Evolutionary conservation across 2,888 invertebrate species (phyloP).

Genomic region (Drosophila mettleri): DNA sequence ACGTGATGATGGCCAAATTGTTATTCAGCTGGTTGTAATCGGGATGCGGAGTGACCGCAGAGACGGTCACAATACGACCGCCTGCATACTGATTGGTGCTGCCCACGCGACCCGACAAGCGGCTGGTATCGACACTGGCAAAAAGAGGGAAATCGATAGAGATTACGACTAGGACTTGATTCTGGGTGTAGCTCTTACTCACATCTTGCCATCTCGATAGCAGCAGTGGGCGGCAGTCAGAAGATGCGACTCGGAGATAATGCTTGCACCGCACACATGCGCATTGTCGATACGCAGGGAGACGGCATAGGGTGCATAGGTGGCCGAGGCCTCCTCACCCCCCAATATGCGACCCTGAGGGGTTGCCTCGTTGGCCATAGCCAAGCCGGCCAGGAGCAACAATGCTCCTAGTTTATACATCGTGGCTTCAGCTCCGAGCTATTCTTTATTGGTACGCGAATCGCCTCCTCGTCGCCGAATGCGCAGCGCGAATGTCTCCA

Average conservation of each 20-base stretch:
- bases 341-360: constrained; percentile 70
- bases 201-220: constrained; percentile 55
- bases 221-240: constrained; percentile 83
- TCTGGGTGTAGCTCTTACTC: constrained; percentile 33
- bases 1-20: constrained; percentile 80
- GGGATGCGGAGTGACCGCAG: constrained; percentile 65
- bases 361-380: background rate
- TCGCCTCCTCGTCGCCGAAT: constrained; percentile 29
- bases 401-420: constrained; percentile 1
- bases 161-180: background rate
- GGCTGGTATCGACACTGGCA: constrained; percentile 39
- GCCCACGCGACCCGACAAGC: constrained; percentile 80
- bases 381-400: constrained; percentile 1
- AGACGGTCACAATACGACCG: constrained; percentile 72
- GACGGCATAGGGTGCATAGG: constrained; percentile 80
- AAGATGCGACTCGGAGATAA: constrained; percentile 57
- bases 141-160: background rate
- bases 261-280: constrained; percentile 81
- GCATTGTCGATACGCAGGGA: constrained; percentile 80
- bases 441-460: background rate
- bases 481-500: constrained; percentile 37
- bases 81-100: constrained; percentile 82
- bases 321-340: constrained; percentile 77
- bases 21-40: constrained; percentile 63
- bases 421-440: no score